Evolutionary conservation across 1,140 invertebrate genomes (phyloP), one percentile per base, ranked within the genome.

Genomic region (Metopolophium dirhodum): DNA sequence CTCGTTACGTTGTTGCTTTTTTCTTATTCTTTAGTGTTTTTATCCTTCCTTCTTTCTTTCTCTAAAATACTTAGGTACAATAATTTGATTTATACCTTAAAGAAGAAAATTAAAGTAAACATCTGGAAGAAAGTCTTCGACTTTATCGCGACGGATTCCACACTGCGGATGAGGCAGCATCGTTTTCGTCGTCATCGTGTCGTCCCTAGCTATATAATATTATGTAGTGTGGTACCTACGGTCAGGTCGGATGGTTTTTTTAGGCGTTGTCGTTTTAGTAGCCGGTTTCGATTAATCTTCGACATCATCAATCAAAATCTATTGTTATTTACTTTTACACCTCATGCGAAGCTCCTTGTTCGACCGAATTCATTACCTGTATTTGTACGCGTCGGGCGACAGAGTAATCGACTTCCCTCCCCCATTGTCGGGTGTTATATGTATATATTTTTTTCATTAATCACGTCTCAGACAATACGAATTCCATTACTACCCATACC

Each of bases 241-340:
- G 41, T 92, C 68, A 47, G 90, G 26, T 41, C 4, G 51, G 54
- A 61, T 41, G 88, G 11, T 61, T 90, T 68, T 91, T 91, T 54
- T 85, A 93, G 91, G 91, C 91, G 91, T 93, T 93, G 91, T 93
- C 82, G 49, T 93, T 93, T 93, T 93, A 82, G 91, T 93, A 93
- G 91, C 91, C 91, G 8, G 49, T 93, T 93, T 85, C 91, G 91
- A 93, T 93, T 93, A 93, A 93, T 93, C 91, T 93, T 93, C 91
- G 91, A 85, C 91, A 93, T 93, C 91, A 93, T 93, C 91, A 93
- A 93, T 93, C 91, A 93, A 93, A 93, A 93, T 93, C 91, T 85
- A 93, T 93, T 93, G 91, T 93, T 93, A 93, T 93, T 93, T 93
- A 93, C 91, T 93, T 93, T 93, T 93, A 93, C 91, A 93, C 91